Evolutionary conservation across 2,888 invertebrate species (phyloP), one percentile per base, ranked within the genome.

Genomic region (Euspilapteryx auroguttella): DNA sequence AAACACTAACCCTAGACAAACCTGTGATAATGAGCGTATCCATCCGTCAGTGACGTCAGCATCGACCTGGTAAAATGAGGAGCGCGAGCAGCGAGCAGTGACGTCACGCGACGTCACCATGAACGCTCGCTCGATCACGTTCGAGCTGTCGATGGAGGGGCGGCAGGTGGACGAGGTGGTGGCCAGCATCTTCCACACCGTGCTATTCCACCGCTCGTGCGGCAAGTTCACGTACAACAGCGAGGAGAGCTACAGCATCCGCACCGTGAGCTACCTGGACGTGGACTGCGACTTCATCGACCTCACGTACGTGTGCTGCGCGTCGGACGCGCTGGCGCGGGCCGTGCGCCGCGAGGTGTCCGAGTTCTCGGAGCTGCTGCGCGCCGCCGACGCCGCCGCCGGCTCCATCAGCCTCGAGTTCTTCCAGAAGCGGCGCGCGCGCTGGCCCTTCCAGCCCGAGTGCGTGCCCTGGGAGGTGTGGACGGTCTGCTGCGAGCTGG

Each of bases 391-490:
- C 39, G 81, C 83, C 14, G 79, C 46, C 0, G 80, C 85, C 11
- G 92, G 92, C 3, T 90, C 92, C 47, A 96, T 97, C 42, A 91
- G 91, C 33, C 78, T 97, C 39, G 96, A 97, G 63, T 97, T 97
- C 78, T 96, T 91, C 71, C 94, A 95, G 61, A 89, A 86, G 63
- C 90, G 92, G 43, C 88, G 89, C 46, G 86, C 85, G 30, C 83
- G 91, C 29, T 96, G 96, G 94, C 83, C 88, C 14, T 92, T 96
- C 57, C 85, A 87, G 38, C 83, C 89, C 5, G 96, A 97, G 54
- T 89, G 89, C 52, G 91, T 93, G 48, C 94, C 97, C 0, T 99
- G 98, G 98, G 98, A 99, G 62, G 92, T 97, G 31, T 99, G 98
- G 98, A 96, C 94, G 20, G 83, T 98, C 4, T 86, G 90, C 44